Evolutionary conservation across 2,888 invertebrate genomes (phyloP).

Genomic region (Pyrrhia umbra): DNA sequence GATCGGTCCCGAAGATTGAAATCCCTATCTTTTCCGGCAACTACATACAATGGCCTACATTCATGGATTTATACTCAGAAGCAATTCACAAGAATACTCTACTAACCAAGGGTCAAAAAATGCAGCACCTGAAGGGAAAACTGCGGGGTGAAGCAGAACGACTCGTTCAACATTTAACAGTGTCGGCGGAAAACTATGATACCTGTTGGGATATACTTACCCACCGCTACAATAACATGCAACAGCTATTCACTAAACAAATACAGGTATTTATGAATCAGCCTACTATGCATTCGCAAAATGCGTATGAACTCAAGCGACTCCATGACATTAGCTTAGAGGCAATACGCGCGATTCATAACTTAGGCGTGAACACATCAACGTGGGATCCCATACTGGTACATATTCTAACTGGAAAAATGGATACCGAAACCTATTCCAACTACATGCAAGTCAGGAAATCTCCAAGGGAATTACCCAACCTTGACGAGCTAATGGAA

Average conservation of each 20-base stretch:
- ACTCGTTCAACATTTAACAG: constrained; percentile 2
- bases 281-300: not conserved
- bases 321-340: constrained; percentile 8
- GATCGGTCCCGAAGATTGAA: constrained; percentile 1
- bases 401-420: constrained; percentile 2
- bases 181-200: constrained; percentile 7
- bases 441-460: not conserved
- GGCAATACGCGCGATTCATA: not conserved
- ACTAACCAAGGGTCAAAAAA: constrained; percentile 3
- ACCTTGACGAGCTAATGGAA: not conserved
- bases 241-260: constrained; percentile 14
- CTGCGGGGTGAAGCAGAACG: constrained; percentile 12
- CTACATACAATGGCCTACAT: constrained; percentile 6
- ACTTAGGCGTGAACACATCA: constrained; percentile 12
- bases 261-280: constrained; percentile 10
- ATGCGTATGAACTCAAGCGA: not conserved
- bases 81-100: constrained; percentile 8
- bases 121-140: constrained; percentile 10
- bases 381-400: constrained; percentile 14
- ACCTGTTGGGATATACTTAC: constrained; percentile 7
- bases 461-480: not conserved
- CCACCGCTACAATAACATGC: not conserved
- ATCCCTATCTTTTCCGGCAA: not conserved
- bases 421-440: constrained; percentile 8
- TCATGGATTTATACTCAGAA: constrained; percentile 5